Base-by-base conservation (phyloP, 2,888 invertebrate genomes). In the Epirrhoe tristata region DNA sequence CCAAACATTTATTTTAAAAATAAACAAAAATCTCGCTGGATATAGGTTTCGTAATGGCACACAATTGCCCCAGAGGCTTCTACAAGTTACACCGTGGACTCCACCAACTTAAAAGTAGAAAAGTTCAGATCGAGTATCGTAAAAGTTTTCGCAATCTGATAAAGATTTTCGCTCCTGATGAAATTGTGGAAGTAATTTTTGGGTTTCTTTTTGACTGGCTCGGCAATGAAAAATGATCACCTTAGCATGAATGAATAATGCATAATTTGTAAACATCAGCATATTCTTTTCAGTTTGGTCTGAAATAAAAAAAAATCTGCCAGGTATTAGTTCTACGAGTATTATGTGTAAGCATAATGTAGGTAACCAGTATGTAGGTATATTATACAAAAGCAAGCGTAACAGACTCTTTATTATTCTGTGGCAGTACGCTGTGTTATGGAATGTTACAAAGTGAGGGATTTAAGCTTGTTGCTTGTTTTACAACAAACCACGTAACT, bases 41-140 rank as follows among this genome's bases (percentile, higher is more conserved):
- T 60, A 39, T 34, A 12, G 34, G n/a, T 54, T 55, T 12, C 32
- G 36, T 61, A 50, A 46, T 43, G 54, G 14, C 59, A 51, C 55
- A 48, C 31, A 54, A 51, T 34, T 46, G 58, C 67, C 55, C 58
- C 34, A 67, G 67, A 63, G 63, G 48, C 52, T 67, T 55, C 6
- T 16, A 59, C 46, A 52, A 56, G 43, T 55, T 59, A 56, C 55
- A 63, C 46, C 46, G 59, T 67, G 46, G 54, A 63, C 56, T 52
- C 56, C 52, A 66, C 58, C 24, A 67, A 67, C 63, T 67, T 67
- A 55, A 63, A 67, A 67, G 67, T 67, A 67, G 58, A 67, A 67
- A 67, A 67, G 63, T 67, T 67, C 31, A 63, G 59, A 59, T 63
- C 52, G 50, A 59, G 55, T 63, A 67, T 67, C 59, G 63, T 51